Evolutionary conservation across 2,888 invertebrate genomes (phyloP), one percentile per base, ranked within the genome.

Genomic region (Atethmia centrago): DNA sequence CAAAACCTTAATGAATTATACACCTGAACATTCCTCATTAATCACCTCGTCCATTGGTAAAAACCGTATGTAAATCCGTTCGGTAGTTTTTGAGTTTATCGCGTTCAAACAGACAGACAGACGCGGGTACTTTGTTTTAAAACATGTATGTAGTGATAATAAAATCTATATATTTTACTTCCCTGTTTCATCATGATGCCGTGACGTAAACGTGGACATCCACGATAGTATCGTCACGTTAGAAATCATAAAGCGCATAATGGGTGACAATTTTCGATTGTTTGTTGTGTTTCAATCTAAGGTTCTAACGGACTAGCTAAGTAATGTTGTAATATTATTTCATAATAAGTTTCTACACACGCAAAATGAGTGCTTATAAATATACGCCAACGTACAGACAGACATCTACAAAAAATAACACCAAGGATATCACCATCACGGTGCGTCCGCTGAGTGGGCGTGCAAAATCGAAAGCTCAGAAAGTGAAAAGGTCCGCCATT

Each of bases 401-500:
- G 25, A 53, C 1, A 28, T 42, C 19, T 47, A 36, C 49, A 67
- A 53, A 58, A 67, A 76, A 79, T 67, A 64, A 71, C 31, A 21
- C 61, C 71, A 65, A 67, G 63, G 53, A 70, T 74, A 82, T 82
- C 66, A 81, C 63, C 36, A 66, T 69, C 71, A 77, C 59, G 62
- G 31, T 47, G 59, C 68, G 81, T 80, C 80, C 74, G 77, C 86
- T 90, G 93, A 94, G 94, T 94, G 89, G 94, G 94, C 95, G 95
- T 94, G 94, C 91, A 89, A 92, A 94, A 94, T 95, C 87, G 77
- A 88, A 87, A 88, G 51, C 81, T 67, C 81, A 51, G 93, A 94
- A 94, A 95, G 93, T 92, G 91, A 93, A 90, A 90, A 89, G 86
- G 83, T 66, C 74, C 83, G 91, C 90, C 84, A 90, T 90, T 93